Percentiles rank a stretch among this genome's conserved stretches.
These are phyloP conservation scores for Staurois parvus DNA, from an alignment of 2,797 vertebrate genomes.

Conservation along the genomic window DNA sequence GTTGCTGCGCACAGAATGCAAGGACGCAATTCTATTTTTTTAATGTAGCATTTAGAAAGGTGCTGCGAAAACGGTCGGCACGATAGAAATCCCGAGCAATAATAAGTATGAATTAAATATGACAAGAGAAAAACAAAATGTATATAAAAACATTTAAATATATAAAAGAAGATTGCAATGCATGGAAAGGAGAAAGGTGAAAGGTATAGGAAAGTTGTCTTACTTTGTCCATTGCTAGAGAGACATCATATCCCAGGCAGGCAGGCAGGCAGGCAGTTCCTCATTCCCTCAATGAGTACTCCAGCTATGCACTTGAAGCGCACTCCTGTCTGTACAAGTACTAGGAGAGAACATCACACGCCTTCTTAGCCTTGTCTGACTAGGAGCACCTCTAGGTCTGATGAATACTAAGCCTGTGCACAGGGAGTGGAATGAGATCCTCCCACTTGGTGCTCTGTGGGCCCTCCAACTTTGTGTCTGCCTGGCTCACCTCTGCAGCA, in stretches of 20 bases:
- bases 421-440: constrained; percentile 89
- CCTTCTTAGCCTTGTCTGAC: constrained; percentile 82
- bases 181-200: constrained; percentile 8
- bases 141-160: too few species aligned
- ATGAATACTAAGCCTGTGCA: constrained; percentile 83
- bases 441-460: constrained; percentile 80
- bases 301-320: constrained; percentile 79
- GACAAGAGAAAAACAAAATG: not conserved
- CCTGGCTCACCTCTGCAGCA: constrained; percentile 86
- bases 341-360: constrained; percentile 84
- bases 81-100: not conserved
- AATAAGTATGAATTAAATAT: too few species aligned
- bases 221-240: constrained; percentile 92
- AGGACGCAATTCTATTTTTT: not conserved
- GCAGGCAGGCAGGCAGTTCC: constrained; percentile 82
- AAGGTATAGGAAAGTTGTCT: constrained; percentile 75
- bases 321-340: constrained; percentile 86
- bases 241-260: constrained; percentile 78
- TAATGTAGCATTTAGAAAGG: not conserved
- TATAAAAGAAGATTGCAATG: not conserved
- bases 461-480: constrained; percentile 74
- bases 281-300: constrained; percentile 87
- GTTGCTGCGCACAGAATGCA: not conserved
- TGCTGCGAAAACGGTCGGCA: too few species aligned
- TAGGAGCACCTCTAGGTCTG: constrained; percentile 90